phyloP scores from a whole-genome alignment of 2,113 vertebrate genomes.

The Siphamia tubifer region DNA sequence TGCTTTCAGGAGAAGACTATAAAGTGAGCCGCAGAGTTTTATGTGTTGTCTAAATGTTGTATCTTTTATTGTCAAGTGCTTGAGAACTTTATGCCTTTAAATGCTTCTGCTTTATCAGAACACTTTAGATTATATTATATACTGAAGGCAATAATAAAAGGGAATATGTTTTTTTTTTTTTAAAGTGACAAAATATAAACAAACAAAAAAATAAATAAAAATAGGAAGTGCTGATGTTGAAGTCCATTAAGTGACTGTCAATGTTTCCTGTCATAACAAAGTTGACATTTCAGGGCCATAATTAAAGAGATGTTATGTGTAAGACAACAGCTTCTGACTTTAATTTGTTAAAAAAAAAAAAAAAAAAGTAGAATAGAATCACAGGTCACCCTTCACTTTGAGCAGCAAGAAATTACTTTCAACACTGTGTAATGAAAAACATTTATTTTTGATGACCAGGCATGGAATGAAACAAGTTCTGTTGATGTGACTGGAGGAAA shows the following conservation, averaged over 20 bases:
- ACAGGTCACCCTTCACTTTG: constrained; percentile 4
- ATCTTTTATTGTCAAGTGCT: constrained; percentile 63
- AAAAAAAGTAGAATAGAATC: no score
- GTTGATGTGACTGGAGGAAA: not conserved
- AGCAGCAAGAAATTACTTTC: constrained; percentile 22
- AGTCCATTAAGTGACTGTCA: not conserved
- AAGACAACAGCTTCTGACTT: no score
- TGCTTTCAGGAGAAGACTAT: constrained; percentile 55
- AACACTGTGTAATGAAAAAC: constrained; percentile 11
- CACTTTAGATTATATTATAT: constrained; percentile 21
- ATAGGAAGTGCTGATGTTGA: not conserved
- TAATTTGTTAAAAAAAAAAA: no score
- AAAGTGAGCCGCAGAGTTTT: constrained; percentile 56
- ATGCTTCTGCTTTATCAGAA: constrained; percentile 50
- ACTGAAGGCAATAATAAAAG: constrained; percentile 12
- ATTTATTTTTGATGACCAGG: constrained; percentile 20
- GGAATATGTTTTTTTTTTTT: not conserved
- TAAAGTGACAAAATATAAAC: no score
- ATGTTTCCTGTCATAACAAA: not conserved
- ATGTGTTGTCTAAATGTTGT: constrained; percentile 73
- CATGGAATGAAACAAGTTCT: not conserved
- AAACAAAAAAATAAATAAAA: no score
- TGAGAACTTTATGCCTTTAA: constrained; percentile 31
- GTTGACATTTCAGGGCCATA: no score
- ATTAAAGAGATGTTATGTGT: no score